Evolutionary conservation across 2,797 vertebrate genomes (phyloP).

Genomic region (Aulostomus chinensis): DNA sequence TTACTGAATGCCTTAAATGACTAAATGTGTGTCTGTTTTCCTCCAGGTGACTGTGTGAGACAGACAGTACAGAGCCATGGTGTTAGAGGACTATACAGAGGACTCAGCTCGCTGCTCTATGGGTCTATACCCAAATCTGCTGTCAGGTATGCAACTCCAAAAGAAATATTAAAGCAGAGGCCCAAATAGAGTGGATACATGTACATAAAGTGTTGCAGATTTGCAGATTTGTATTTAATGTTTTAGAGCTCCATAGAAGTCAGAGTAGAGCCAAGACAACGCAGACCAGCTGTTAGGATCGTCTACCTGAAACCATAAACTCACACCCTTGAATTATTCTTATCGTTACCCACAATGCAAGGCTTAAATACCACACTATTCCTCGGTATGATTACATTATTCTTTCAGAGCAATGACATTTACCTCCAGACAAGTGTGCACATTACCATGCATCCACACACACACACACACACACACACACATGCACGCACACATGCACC

Average conservation of each 20-base stretch:
- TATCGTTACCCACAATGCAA: constrained; percentile 66
- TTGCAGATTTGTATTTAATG: no score
- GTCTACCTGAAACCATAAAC: constrained; percentile 49
- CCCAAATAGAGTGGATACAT: no score
- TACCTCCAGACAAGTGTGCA: constrained; percentile 39
- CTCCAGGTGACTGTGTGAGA: constrained; percentile 89
- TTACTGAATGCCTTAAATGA: no score
- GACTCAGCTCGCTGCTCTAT: constrained; percentile 93
- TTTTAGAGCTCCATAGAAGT: no score
- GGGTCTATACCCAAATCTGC: constrained; percentile 97
- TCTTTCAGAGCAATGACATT: constrained; percentile 70
- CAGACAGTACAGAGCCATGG: constrained; percentile 91
- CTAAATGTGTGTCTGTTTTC: constrained; percentile 22
- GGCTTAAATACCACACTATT: constrained; percentile 62
- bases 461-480: neutral
- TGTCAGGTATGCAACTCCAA: constrained; percentile 79
- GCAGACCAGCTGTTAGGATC: neutral
- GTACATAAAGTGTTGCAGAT: no score
- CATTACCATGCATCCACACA: neutral
- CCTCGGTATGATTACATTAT: constrained; percentile 66
- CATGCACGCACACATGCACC: neutral
- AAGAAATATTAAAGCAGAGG: neutral
- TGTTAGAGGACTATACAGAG: constrained; percentile 90
- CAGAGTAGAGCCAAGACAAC: neutral
- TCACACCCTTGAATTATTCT: constrained; percentile 66